Evolutionary conservation across 2,113 vertebrate species (phyloP), one percentile per base, ranked within the genome.

Genomic region (Chaetodon trifascialis): DNA sequence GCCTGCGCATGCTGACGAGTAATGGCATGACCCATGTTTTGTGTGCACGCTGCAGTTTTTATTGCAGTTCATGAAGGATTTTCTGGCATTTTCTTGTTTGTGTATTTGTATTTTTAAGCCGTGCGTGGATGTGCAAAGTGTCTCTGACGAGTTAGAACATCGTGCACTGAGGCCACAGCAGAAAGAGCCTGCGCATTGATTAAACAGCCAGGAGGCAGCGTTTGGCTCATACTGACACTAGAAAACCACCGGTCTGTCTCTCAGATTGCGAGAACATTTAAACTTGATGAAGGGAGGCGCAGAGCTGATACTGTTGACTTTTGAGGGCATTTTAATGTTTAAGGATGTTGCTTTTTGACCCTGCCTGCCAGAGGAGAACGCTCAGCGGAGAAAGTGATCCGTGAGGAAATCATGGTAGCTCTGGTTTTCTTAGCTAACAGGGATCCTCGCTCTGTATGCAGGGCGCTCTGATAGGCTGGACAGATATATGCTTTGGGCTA

Each of bases 281-380:
- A 63, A 17, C 2, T 0, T 38, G 44, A 49, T n/a, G 7, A 17
- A 36, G 21, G 0, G 46, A 63, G 19, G 1, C 46, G 36, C 2
- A 5, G 30, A 23, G 44, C 25, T 40, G 6, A 23, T 49, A 25
- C 21, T 71, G 23, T 54, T 25, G 34, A 55, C 10, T 25, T 46
- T 34, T 17, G 11, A 46, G 16, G 46, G 5, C 52, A 25, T 16
- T 36, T 11, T 2, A 6, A 0, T n/a, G 25, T 21, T 46, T 60
- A 60, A 60, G 14, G 55, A 60, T 60, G 38, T 38, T n/a, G 44
- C 30, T 40, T 51, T 75, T 19, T 64, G 47, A 62, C 73, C 58
- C 19, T 19, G 36, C 36, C 49, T 64, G 59, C 15, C 60, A 30
- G 19, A 7, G 36, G 46, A 49, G 34, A 40, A 74, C 23, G 52